Conservation (phyloP, 2,113 vertebrate species). For the Tragelaphus buxtoni region DNA sequence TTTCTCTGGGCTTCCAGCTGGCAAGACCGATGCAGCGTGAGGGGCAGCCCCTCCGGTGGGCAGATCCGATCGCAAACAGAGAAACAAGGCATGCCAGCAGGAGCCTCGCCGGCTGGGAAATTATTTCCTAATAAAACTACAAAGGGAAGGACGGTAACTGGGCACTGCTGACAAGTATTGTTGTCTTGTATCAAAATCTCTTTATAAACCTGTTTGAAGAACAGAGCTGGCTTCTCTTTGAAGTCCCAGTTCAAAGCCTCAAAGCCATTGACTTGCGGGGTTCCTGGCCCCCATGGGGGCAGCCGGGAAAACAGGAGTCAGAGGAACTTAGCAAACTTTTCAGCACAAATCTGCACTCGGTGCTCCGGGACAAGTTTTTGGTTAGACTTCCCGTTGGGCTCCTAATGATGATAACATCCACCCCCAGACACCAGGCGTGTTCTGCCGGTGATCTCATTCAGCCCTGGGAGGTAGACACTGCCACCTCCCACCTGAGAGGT, state of each 20-base stretch:
- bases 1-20: constrained; percentile 74
- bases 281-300: constrained; percentile 63
- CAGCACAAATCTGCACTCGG: constrained; percentile 36
- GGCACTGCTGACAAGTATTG: constrained; percentile 79
- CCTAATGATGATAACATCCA: neutral
- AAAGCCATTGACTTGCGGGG: constrained; percentile 73
- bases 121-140: constrained; percentile 86
- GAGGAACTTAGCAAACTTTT: constrained; percentile 55
- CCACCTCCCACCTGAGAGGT: neutral
- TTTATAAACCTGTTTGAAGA: constrained; percentile 83
- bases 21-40: constrained; percentile 36
- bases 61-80: constrained; percentile 75
- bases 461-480: neutral
- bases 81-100: constrained; percentile 76
- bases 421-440: accelerated
- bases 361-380: neutral
- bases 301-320: constrained; percentile 1
- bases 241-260: constrained; percentile 83
- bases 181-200: constrained; percentile 83
- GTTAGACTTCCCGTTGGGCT: neutral
- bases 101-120: constrained; percentile 74
- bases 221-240: constrained; percentile 80
- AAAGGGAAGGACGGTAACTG: constrained; percentile 81
- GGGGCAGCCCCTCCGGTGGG: constrained; percentile 68
- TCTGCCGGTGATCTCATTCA: neutral